These are phyloP conservation scores for Ostrea denselamellosa DNA, from an alignment of 1,140 invertebrate species.

Conservation along the genomic window DNA sequence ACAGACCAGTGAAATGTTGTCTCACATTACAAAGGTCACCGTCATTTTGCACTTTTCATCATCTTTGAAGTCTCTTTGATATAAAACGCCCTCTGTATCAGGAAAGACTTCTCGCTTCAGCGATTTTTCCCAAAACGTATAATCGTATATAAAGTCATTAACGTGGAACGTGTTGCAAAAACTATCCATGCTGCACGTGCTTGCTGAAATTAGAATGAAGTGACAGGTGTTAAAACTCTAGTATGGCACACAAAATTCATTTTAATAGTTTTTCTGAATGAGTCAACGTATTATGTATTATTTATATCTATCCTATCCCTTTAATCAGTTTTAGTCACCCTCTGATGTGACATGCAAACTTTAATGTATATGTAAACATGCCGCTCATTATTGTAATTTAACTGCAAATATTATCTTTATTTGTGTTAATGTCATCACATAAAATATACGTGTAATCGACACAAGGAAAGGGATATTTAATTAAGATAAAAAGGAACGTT, in stretches of 20 bases:
- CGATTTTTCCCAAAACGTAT: background rate
- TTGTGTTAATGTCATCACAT: no score
- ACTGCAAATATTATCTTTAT: no score
- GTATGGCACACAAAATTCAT: background rate
- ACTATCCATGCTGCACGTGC: background rate
- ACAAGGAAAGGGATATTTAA: no score
- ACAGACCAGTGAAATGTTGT: background rate
- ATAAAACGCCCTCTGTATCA: background rate
- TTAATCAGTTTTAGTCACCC: background rate
- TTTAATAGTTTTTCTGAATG: constrained; percentile 25
- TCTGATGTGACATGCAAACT: background rate
- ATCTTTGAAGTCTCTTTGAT: constrained; percentile 10
- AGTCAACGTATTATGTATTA: constrained; percentile 11
- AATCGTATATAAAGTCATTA: background rate
- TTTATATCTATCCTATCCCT: background rate
- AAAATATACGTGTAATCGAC: no score
- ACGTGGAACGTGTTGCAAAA: background rate
- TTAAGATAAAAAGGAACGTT: no score
- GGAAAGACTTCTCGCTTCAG: background rate
- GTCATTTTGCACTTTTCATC: constrained; percentile 15
- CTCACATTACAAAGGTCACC: background rate
- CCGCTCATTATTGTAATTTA: background rate
- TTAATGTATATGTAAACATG: background rate
- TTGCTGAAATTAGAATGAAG: constrained; percentile 1
- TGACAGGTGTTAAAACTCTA: background rate